These are phyloP conservation scores for Teinopalpus imperialis DNA, from an alignment of 2,888 invertebrate genomes.

Conservation along the genomic window DNA sequence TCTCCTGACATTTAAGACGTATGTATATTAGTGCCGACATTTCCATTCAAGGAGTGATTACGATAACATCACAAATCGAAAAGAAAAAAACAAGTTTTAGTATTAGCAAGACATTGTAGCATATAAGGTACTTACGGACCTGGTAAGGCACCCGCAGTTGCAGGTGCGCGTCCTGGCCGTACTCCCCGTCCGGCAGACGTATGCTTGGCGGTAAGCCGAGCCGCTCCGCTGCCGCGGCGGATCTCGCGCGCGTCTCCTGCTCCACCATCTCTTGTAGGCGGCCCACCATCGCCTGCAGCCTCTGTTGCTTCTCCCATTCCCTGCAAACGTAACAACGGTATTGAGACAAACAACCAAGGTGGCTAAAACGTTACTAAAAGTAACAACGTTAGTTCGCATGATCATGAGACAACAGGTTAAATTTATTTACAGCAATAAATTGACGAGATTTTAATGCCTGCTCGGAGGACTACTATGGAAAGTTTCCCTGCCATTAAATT, in stretches of 20 bases:
- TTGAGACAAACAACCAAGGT: neutral
- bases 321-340: slow-evolving; percentile 55
- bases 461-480: too few relatives aligned
- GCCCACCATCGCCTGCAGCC: slow-evolving; percentile 80
- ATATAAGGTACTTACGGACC: slow-evolving; percentile 57
- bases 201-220: slow-evolving; percentile 84
- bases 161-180: slow-evolving; percentile 83
- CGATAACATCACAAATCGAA: too few relatives aligned
- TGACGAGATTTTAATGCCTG: too few relatives aligned
- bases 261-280: slow-evolving; percentile 79
- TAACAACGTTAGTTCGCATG: too few relatives aligned
- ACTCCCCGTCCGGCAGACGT: slow-evolving; percentile 85
- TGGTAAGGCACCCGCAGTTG: slow-evolving; percentile 85
- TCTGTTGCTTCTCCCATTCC: slow-evolving; percentile 85
- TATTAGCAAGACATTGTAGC: slow-evolving; percentile 16
- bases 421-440: too few relatives aligned
- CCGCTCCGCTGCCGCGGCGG: slow-evolving; percentile 74
- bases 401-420: too few relatives aligned
- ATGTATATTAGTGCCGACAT: too few relatives aligned
- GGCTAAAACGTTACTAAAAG: too few relatives aligned
- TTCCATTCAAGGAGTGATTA: too few relatives aligned
- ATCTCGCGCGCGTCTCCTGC: slow-evolving; percentile 74
- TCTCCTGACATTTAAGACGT: too few relatives aligned
- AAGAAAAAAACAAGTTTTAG: neutral
- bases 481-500: too few relatives aligned